Conservation (phyloP, 2,113 vertebrate species). For the Gasterosteus nipponicus region DNA sequence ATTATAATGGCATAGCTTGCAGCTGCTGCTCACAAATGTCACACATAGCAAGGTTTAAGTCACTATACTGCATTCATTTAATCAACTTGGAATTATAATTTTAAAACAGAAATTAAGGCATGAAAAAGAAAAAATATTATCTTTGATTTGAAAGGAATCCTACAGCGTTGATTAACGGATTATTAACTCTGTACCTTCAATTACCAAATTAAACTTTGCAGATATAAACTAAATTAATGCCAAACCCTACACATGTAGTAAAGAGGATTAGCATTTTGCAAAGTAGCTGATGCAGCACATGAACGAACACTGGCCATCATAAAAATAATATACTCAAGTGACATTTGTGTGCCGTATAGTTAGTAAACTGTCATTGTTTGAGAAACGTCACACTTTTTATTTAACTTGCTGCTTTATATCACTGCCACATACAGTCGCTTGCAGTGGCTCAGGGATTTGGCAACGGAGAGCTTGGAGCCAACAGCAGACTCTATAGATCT, state of each 20-base stretch:
- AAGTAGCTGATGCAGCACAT: slow-evolving; percentile 25
- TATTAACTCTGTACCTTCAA: slow-evolving; percentile 32
- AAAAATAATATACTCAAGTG: slow-evolving; percentile 74
- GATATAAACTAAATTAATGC: slow-evolving; percentile 27
- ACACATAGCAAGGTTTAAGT: slow-evolving; percentile 60
- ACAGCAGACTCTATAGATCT: slow-evolving; percentile 62
- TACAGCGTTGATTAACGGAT: slow-evolving; percentile 25
- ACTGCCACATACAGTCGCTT: slow-evolving; percentile 62
- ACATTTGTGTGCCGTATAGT: slow-evolving; percentile 68
- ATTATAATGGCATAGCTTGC: slow-evolving; percentile 64
- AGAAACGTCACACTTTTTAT: slow-evolving; percentile 85
- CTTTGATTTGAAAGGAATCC: slow-evolving; percentile 33
- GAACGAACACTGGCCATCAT: slow-evolving; percentile 63
- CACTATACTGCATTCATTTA: slow-evolving; percentile 35
- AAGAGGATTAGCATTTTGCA: slow-evolving; percentile 17
- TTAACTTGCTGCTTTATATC: slow-evolving; percentile 81
- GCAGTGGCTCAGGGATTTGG: slow-evolving; percentile 58
- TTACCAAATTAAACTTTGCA: slow-evolving; percentile 37
- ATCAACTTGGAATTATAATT: slow-evolving; percentile 21
- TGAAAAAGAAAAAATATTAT: slow-evolving; percentile 8
- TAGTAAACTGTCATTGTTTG: slow-evolving; percentile 77
- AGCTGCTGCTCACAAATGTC: slow-evolving; percentile 65
- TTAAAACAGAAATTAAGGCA: slow-evolving; percentile 13
- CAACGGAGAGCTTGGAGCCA: slow-evolving; percentile 55
- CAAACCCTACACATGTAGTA: not conserved